Percentiles rank a stretch among this genome's conserved stretches.
phyloP scores from a whole-genome alignment of 2,888 invertebrate genomes.

The Volucella inanis region DNA sequence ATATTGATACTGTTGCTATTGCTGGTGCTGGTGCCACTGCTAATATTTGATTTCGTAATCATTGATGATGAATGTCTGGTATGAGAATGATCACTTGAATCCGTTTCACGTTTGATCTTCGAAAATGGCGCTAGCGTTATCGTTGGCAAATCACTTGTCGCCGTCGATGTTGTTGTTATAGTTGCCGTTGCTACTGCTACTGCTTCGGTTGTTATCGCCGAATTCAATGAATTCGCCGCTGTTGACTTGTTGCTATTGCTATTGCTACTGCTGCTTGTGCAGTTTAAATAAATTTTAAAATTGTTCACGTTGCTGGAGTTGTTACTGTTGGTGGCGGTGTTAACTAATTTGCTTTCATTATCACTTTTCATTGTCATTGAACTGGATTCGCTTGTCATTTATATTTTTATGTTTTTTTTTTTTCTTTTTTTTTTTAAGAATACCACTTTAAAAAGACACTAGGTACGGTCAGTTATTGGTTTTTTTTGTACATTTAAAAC shows the following conservation, averaged over 20 bases:
- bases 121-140: conserved; percentile 73
- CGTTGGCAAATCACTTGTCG: conserved; percentile 61
- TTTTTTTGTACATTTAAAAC: conserved; percentile 64
- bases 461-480: conserved; percentile 2
- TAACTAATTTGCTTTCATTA: conserved; percentile 74
- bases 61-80: conserved; percentile 38
- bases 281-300: conserved; percentile 61
- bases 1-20: conserved; percentile 54
- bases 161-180: conserved; percentile 54
- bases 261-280: conserved; percentile 47
- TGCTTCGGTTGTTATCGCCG: conserved; percentile 66
- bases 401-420: conserved; percentile 36
- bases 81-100: conserved; percentile 35
- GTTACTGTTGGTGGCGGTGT: conserved; percentile 48
- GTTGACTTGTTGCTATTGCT: conserved; percentile 43
- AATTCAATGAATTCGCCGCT: conserved; percentile 1
- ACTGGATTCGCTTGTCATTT: conserved; percentile 74
- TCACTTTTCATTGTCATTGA: conserved; percentile 75
- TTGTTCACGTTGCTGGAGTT: conserved; percentile 45
- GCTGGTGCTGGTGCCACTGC: background rate
- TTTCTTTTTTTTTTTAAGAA: too few relatives aligned
- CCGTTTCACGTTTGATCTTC: conserved; percentile 68
- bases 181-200: conserved; percentile 64
- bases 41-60: conserved; percentile 63
- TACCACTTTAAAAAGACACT: background rate